Evolutionary conservation across 2,797 vertebrate species (phyloP), one percentile per base, ranked within the genome.

Genomic region (Acanthiza pusilla): DNA sequence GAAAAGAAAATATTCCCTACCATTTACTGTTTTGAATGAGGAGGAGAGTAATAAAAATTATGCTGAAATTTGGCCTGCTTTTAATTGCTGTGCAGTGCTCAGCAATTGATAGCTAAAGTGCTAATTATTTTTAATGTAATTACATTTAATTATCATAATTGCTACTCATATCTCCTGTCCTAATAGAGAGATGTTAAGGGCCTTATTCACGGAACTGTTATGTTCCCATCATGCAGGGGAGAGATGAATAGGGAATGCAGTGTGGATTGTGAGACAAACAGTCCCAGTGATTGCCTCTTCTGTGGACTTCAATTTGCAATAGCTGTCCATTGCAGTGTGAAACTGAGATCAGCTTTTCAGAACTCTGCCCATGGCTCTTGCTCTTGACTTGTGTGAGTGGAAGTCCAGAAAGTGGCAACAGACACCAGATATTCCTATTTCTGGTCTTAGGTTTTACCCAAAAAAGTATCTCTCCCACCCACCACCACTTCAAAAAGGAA

Each of bases 91-190:
- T 96, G 72, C 53, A 88, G 36, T 73, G 60, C 80, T 76, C 53
- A 79, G 77, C 78, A 97, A 97, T 96, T 96, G 93, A 97, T 97
- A 96, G 75, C 95, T 95, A 93, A 96, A 97, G 92, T 95, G 82
- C 94, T 97, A 96, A 97, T 97, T 97, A 97, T 97, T 97, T 97
- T 95, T 97, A 97, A 98, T 97, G 77, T 95, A 97, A 97, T 98
- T 98, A 96, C 95, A 91, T 97, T 97, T 97, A 96, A 97, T 98
- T 97, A 97, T 96, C 95, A 29, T 97, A 97, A 97, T 97, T 97
- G 90, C 78, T 92, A 88, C 94, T 97, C 61, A 48, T 97, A 97
- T 96, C 79, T 97, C 94, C 81, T 96, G 55, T 94, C 73, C 93
- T 97, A 97, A 95, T 94, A 95, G 80, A 94, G 76, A 93, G 71